Percentiles rank a stretch among this genome's conserved stretches.
These are phyloP conservation scores for Bombyx huttoni DNA, from an alignment of 2,888 invertebrate genomes.

Conservation along the genomic window DNA sequence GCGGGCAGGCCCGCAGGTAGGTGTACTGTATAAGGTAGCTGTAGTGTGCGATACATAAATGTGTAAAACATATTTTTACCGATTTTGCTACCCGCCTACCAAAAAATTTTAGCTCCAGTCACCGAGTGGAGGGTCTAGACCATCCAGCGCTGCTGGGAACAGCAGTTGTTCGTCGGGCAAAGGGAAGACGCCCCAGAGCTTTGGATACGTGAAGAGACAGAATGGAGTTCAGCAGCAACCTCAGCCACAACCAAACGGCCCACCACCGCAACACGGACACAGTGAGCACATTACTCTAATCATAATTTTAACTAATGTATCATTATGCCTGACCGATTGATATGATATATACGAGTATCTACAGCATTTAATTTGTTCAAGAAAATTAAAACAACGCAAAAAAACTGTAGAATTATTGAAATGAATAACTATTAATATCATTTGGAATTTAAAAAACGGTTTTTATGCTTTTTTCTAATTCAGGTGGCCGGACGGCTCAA, in stretches of 20 bases:
- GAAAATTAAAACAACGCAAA: too few relatives aligned
- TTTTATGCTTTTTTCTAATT: constrained; percentile 7
- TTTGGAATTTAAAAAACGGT: too few relatives aligned
- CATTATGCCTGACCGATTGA: too few relatives aligned
- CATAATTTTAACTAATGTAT: too few relatives aligned
- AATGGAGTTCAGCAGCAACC: constrained; percentile 72
- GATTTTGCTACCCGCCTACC: constrained; percentile 1
- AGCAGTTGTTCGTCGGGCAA: constrained; percentile 72
- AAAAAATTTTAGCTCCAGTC: constrained; percentile 55
- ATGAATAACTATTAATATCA: too few relatives aligned
- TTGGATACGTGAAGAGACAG: constrained; percentile 86
- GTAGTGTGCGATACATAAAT: not conserved
- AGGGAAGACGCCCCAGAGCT: constrained; percentile 86
- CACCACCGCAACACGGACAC: constrained; percentile 48
- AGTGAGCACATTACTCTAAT: constrained; percentile 7
- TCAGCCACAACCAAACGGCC: constrained; percentile 40
- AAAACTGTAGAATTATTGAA: too few relatives aligned
- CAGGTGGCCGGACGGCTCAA: constrained; percentile 80
- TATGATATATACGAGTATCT: too few relatives aligned
- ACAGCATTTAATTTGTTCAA: too few relatives aligned
- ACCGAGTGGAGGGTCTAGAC: constrained; percentile 59
- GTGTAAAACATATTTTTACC: constrained; percentile 1
- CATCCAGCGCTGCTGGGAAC: constrained; percentile 66
- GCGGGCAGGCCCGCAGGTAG: constrained; percentile 49
- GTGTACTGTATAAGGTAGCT: not conserved